Evolutionary conservation across 2,888 invertebrate species (phyloP), one percentile per base, ranked within the genome.

Genomic region (Malachius bipustulatus): DNA sequence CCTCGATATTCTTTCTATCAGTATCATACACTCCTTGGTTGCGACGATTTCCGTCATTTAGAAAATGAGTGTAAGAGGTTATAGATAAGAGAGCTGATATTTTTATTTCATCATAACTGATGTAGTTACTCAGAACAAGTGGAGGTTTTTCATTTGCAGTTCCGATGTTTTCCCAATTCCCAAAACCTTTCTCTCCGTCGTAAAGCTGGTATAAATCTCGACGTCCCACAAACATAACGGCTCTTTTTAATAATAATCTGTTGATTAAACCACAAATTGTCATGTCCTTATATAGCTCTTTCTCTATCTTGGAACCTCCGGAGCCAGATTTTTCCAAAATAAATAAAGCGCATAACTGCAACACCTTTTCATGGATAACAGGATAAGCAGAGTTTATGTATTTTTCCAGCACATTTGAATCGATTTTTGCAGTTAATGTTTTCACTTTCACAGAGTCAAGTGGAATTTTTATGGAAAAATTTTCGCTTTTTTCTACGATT

Each of bases 81-180:
- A 75, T 64, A 15, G 64, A 69, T 32, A 76, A 60, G 58, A 75
- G 63, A 0, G 73, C 66, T 0, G 75, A 70, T 2, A 76, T 44
- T 47, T 75, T 76, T 45, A 77, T 66, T 53, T 77, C 76, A 34
- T 76, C 76, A 46, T 77, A 77, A 33, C 74, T 75, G 14, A 76
- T 55, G 42, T 70, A 72, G 44, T 69, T 66, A 13, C 67, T 62
- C 2, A 75, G 52, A 1, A 67, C 40, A 3, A 75, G 47, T 0
- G 73, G 73, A 0, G 66, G 62, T 12, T 62, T 63, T 42, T 75
- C 71, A 1, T 64, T 54, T 9, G 66, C 54, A 0, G 70, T 72
- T 14, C 77, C 77, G 2, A 76, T 63, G 10, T 55, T 50, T 42
- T 75, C 73, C 75, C 76, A 77, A 0, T 65, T 67, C 2, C 58